Base-by-base conservation (phyloP, 1,140 invertebrate genomes). In the Helicoverpa zea region DNA sequence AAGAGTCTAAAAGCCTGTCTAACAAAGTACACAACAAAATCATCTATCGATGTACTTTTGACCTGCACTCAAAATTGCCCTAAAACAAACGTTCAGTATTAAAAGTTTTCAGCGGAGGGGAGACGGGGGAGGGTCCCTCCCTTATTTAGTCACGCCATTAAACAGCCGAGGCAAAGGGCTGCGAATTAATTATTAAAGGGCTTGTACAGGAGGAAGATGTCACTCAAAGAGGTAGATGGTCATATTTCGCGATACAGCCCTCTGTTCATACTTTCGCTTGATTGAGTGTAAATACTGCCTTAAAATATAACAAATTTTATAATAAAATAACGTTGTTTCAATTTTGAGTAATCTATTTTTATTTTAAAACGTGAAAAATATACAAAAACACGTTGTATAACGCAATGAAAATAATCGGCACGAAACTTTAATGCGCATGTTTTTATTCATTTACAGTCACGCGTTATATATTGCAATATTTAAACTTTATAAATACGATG, bases 61-160 rank as follows among this genome's bases (percentile, higher is more conserved):
- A 77, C 61, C 75, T 66, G 75, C 76, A 79, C 76, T 79, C 75
- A 78, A 61, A 77, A 64, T 78, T 66, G 63, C 63, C 76, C 63
- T 68, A 82, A 86, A 91, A 91, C 88, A 90, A 92, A 92, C 87
- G 85, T 87, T 87, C 85, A 83, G 87, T 89, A 90, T 91, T 91
- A 89, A 92, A 92, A 91, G 84, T 91, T 91, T 91, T 84, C 86
- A 88, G 86, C 82, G 82, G 77, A 81, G 84, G 84, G 83, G 66
- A 80, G 80, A 68, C 66, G 49, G 59, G 52, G 56, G 78, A 52
- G 86, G 83, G 83, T 82, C 88, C 89, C 88, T 83, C 89, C 92
- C 90, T 91, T 92, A 91, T 93, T 93, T 93, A 92, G 91, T 90
- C 90, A 91, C 86, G 86, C 88, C 89, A 91, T 93, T 93, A 91